Base-by-base conservation (phyloP, 2,888 invertebrate species). In the Drosophila tanythrix region DNA sequence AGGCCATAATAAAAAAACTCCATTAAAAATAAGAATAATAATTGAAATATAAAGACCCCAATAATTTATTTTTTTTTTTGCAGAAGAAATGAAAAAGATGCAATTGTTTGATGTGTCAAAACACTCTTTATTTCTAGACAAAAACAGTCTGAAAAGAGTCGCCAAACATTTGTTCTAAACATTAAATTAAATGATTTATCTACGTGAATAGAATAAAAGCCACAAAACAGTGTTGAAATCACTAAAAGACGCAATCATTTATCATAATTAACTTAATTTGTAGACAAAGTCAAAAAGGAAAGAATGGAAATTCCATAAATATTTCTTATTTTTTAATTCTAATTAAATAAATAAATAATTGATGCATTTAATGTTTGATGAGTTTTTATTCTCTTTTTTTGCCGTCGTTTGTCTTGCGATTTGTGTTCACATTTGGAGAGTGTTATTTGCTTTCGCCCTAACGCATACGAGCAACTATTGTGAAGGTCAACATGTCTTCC, bases 351-450 rank as follows among this genome's bases (percentile, higher is more conserved):
- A 43, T 21, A 43, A 46, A 25, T 46, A 21, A 25, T 15, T 2
- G 25, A 7, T 25, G 46, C 25, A 46, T 46, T 46, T 46, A 46
- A 46, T 46, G 46, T 25, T 25, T 25, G 4, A 15, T 15, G 27
- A 25, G 8, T 15, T 46, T 25, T 46, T 13, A 21, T 21, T 13
- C 7, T 13, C 13, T 46, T 25, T 21, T 61, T 33, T 50, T 52
- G 55, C 58, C 66, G 53, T 55, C 58, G 50, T 51, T 74, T 66
- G 58, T 15, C 25, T 50, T 27, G 43, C 64, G 58, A 73, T 73
- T 64, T 73, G 60, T 64, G 56, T 74, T 68, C 25, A 67, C 52
- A 68, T 64, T 65, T 67, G 62, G 33, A 60, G 51, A 67, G 60
- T 60, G 53, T 69, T 56, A 15, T 11, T 57, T 65, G 56, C 61